Conservation (phyloP, 2,888 invertebrate species). For the Nomada flava region DNA sequence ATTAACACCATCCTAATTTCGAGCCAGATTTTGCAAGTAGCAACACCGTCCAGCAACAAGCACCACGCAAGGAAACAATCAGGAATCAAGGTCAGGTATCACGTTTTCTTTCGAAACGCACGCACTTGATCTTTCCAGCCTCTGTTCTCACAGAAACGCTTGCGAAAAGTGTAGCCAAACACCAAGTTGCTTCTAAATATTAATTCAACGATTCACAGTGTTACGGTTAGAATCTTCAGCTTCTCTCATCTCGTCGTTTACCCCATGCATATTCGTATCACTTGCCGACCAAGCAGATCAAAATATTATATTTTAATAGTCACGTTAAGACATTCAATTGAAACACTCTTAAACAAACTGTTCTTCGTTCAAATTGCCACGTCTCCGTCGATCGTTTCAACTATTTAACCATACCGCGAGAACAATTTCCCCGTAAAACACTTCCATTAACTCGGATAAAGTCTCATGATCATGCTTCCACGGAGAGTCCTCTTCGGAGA, state of each 20-base stretch:
- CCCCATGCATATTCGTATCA: slow-evolving; percentile 14
- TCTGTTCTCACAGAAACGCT: background rate
- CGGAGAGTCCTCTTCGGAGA: too few species aligned
- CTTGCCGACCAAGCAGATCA: background rate
- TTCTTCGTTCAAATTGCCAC: too few species aligned
- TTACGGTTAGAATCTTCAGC: too few species aligned
- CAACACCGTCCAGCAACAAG: background rate
- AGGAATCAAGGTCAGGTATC: background rate
- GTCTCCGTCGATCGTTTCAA: background rate
- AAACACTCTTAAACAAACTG: too few species aligned
- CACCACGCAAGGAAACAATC: background rate
- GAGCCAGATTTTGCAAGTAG: background rate
- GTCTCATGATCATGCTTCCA: too few species aligned
- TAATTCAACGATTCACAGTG: background rate
- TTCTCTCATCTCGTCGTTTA: background rate
- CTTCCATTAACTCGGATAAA: too few species aligned
- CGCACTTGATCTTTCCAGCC: background rate
- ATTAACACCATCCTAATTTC: slow-evolving; percentile 11
- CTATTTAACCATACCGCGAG: too few species aligned
- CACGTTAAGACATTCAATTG: too few species aligned
- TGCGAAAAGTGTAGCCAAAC: background rate
- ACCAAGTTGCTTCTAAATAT: background rate
- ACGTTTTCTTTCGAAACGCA: background rate
- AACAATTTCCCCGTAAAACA: too few species aligned
- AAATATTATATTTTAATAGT: too few species aligned